Evolutionary conservation across 1,140 invertebrate genomes (phyloP), one percentile per base, ranked within the genome.

Genomic region (Leptopilina clavipes): DNA sequence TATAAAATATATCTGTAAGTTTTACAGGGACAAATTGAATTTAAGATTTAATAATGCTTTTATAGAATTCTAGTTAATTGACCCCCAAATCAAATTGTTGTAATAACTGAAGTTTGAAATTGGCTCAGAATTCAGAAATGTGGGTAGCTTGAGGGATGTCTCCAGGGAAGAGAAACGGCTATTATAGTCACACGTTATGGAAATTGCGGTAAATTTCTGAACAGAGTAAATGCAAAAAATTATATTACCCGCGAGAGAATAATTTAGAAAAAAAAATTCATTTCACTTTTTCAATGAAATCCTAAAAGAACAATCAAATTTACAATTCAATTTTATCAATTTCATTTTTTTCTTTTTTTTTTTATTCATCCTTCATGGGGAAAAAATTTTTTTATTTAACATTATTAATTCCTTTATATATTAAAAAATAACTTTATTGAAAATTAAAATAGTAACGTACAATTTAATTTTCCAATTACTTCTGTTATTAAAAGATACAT

Each of bases 81-180:
- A 65, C 59, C 59, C 31, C 25, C 25, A n/a, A n/a, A 65, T 65
- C 59, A 65, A 65, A 65, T 65, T 65, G 56, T 65, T 65, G 12
- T 14, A 31, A 31, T 37, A 31, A 22, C 31, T 31, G 59, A 31
- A 65, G 59, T 65, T 65, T 37, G 59, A 65, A 65, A 65, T 65
- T 65, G 59, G 14, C 59, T 65, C 59, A 65, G 59, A 31, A 31
- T 22, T 65, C 59, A 65, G 59, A 31, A 31, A 14, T 65, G 59
- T n/a, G 59, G 59, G 25, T 31, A 31, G 59, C 59, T 65, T 37
- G 22, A 12, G 11, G 59, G 1, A 25, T 65, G 3, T 31, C 59
- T 65, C 6, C 22, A 22, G 59, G 25, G 59, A 31, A 31, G 59
- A n/a, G 22, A 22, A 31, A 65, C 11, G 22, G 22, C 22, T 65